Evolutionary conservation across 2,888 invertebrate genomes (phyloP).

Genomic region (Caenorhabditis zanzibari): DNA sequence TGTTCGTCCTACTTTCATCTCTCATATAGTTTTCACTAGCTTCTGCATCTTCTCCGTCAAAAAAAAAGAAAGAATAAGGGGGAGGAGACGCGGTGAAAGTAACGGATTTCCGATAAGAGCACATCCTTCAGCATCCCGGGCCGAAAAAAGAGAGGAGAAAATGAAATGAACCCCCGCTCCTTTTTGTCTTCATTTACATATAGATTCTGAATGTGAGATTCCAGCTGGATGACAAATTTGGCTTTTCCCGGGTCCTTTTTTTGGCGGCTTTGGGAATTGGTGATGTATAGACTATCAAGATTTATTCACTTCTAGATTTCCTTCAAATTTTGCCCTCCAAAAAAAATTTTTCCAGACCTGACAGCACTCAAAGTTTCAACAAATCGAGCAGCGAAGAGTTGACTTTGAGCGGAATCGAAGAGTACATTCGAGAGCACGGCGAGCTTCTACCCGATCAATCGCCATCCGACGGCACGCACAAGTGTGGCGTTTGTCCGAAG

Average conservation of each 20-base stretch:
- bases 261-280: constrained; percentile 17
- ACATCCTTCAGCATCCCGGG: constrained; percentile 35
- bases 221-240: constrained; percentile 46
- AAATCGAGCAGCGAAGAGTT: constrained; percentile 37
- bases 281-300: constrained; percentile 24
- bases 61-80: not conserved
- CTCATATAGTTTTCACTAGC: constrained; percentile 30
- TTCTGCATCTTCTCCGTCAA: too few relatives aligned
- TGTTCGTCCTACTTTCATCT: constrained; percentile 53
- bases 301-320: not conserved
- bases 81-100: constrained; percentile 45
- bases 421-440: constrained; percentile 63
- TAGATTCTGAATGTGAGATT: constrained; percentile 19
- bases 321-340: too few relatives aligned
- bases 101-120: constrained; percentile 63
- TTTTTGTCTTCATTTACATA: constrained; percentile 44
- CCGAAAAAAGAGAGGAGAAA: not conserved
- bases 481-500: constrained; percentile 98
- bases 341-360: constrained; percentile 11
- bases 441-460: constrained; percentile 68
- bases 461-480: constrained; percentile 90
- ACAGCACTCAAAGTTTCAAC: constrained; percentile 31
- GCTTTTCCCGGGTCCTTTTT: constrained; percentile 4
- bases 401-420: constrained; percentile 21
- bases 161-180: constrained; percentile 22